Evolutionary conservation across 2,113 vertebrate species (phyloP).

Genomic region (Syngnathus floridae): DNA sequence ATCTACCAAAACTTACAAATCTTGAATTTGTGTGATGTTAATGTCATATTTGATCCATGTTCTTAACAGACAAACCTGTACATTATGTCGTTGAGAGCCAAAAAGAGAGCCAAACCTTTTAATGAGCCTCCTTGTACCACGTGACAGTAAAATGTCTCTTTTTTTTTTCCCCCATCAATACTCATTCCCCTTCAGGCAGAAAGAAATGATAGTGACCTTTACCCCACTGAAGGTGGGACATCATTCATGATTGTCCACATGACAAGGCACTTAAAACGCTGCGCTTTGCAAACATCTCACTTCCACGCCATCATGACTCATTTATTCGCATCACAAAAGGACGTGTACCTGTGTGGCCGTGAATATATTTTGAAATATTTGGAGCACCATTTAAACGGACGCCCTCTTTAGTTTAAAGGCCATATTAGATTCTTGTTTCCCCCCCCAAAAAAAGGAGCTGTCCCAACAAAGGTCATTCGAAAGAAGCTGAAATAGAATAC

Average conservation of each 20-base stretch:
- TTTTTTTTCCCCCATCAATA: conserved; percentile 19
- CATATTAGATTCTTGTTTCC: not conserved
- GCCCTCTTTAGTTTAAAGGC: not conserved
- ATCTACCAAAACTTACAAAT: too few relatives aligned
- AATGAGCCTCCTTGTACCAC: not conserved
- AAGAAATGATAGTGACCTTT: conserved; percentile 38
- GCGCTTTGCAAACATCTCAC: conserved; percentile 14
- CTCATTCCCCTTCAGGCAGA: conserved; percentile 25
- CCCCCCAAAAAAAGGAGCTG: not conserved
- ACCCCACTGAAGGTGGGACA: conserved; percentile 21
- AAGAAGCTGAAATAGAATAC: not conserved
- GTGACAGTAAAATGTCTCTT: conserved; percentile 6
- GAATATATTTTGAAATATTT: not conserved
- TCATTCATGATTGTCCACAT: conserved; percentile 34
- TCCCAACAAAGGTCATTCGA: not conserved
- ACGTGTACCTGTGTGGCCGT: not conserved
- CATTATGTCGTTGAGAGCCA: not conserved
- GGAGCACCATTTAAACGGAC: not conserved
- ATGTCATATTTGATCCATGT: not conserved
- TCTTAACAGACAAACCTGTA: not conserved
- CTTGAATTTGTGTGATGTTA: too few relatives aligned
- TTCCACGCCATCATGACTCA: conserved; percentile 11
- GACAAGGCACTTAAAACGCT: conserved; percentile 12
- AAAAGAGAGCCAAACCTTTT: not conserved
- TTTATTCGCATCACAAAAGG: not conserved